These are phyloP conservation scores for Poecilia wingei DNA, from an alignment of 2,797 vertebrate species.

Conservation along the genomic window DNA sequence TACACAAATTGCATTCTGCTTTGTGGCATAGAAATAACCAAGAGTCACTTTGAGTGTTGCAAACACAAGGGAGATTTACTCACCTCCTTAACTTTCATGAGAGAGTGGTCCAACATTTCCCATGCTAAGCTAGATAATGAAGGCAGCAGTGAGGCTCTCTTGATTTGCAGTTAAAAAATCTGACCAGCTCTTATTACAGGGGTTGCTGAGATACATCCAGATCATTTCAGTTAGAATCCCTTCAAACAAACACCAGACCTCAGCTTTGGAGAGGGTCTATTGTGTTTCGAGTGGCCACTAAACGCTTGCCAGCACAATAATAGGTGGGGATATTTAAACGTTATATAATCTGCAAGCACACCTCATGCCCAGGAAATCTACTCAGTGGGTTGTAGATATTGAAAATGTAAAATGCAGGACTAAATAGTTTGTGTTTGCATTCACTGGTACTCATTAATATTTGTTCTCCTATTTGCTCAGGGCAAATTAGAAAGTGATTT, in stretches of 20 bases:
- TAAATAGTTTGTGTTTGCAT: not conserved
- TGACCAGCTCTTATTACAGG: not conserved
- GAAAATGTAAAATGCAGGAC: not conserved
- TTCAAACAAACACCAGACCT: not conserved
- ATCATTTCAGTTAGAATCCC: conserved; percentile 1
- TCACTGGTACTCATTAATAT: not conserved
- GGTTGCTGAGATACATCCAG: conserved; percentile 4
- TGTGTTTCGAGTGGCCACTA: not conserved
- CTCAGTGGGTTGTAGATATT: not conserved
- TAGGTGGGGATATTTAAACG: not conserved
- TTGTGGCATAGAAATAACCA: not conserved
- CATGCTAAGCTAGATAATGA: not conserved
- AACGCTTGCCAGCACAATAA: not conserved
- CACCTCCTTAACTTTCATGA: not conserved
- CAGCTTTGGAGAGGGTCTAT: not conserved
- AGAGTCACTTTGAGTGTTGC: not conserved
- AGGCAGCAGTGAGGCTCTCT: not conserved
- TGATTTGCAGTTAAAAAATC: not conserved
- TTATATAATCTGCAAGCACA: not conserved
- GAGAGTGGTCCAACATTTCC: not conserved
- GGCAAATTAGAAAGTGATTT: no score
- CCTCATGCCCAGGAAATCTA: not conserved
- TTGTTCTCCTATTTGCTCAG: not conserved
- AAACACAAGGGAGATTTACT: not conserved
- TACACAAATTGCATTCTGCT: not conserved